Percentiles rank a stretch among this genome's conserved stretches.
phyloP scores from a whole-genome alignment of 1,140 invertebrate genomes.

The Zaprionus inermis region DNA sequence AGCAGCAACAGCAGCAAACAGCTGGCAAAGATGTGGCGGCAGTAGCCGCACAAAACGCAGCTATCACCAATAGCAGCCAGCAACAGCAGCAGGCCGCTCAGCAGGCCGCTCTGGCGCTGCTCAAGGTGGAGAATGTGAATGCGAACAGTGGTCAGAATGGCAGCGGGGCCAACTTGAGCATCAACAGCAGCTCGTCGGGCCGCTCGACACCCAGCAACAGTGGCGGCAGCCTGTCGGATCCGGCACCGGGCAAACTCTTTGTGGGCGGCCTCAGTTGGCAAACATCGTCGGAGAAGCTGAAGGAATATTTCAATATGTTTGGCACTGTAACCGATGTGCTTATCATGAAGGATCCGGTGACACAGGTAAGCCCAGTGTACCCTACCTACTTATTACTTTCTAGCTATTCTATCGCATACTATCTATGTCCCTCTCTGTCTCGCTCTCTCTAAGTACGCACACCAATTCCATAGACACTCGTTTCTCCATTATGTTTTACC shows the following conservation, averaged over 20 bases:
- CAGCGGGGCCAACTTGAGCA: slow-evolving; percentile 55
- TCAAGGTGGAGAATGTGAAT: slow-evolving; percentile 69
- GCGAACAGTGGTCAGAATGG: slow-evolving; percentile 55
- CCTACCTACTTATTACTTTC: slow-evolving; percentile 8
- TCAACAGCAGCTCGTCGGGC: slow-evolving; percentile 87
- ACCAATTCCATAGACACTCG: background rate
- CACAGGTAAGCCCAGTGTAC: slow-evolving; percentile 88
- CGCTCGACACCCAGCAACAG: slow-evolving; percentile 89
- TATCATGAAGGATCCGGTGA: slow-evolving; percentile 97
- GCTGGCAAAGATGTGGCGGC: slow-evolving; percentile 64
- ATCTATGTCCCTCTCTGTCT: background rate
- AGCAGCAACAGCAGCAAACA: slow-evolving; percentile 46
- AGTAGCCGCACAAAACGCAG: slow-evolving; percentile 47
- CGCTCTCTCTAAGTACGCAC: slow-evolving; percentile 5
- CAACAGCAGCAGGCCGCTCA: slow-evolving; percentile 69
- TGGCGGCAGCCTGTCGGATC: slow-evolving; percentile 85
- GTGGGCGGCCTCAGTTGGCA: slow-evolving; percentile 96
- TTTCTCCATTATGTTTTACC: background rate
- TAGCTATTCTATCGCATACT: slow-evolving; percentile 5
- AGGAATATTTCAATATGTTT: slow-evolving; percentile 96
- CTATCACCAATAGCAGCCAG: slow-evolving; percentile 34
- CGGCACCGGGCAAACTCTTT: slow-evolving; percentile 94
- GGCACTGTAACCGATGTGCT: slow-evolving; percentile 96
- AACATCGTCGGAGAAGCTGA: slow-evolving; percentile 94
- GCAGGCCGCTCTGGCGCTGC: slow-evolving; percentile 70